These are phyloP conservation scores for Euplagia quadripunctaria DNA, from an alignment of 2,888 invertebrate species.

Conservation along the genomic window DNA sequence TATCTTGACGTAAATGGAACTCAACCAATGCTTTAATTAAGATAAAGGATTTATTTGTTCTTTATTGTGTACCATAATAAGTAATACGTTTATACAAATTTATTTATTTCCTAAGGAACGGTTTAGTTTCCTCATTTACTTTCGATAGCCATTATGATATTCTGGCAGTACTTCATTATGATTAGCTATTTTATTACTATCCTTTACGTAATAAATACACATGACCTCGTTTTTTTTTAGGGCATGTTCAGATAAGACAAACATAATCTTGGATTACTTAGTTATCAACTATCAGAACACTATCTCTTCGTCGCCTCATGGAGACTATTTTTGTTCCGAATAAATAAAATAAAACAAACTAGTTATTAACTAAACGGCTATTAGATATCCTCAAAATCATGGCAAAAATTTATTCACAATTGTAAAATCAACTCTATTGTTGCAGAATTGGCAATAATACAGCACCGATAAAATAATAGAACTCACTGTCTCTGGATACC, in stretches of 20 bases:
- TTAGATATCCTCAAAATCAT: no score
- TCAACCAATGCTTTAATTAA: background rate
- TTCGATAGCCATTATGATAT: background rate
- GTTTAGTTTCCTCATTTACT: conserved; percentile 13
- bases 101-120: background rate
- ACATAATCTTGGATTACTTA: background rate
- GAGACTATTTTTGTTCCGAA: no score
- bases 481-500: background rate
- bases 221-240: background rate
- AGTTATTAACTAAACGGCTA: no score
- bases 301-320: no score
- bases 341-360: no score
- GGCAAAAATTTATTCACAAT: background rate
- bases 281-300: no score
- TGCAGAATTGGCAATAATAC: background rate
- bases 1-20: background rate
- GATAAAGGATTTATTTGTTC: background rate
- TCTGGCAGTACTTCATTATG: conserved; percentile 40
- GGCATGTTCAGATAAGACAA: background rate
- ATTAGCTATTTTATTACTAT: conserved; percentile 38
- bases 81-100: background rate
- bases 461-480: background rate
- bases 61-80: background rate
- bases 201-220: conserved; percentile 17
- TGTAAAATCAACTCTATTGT: no score